These are phyloP conservation scores for Latheticus oryzae DNA, from an alignment of 2,888 invertebrate species.

Conservation along the genomic window DNA sequence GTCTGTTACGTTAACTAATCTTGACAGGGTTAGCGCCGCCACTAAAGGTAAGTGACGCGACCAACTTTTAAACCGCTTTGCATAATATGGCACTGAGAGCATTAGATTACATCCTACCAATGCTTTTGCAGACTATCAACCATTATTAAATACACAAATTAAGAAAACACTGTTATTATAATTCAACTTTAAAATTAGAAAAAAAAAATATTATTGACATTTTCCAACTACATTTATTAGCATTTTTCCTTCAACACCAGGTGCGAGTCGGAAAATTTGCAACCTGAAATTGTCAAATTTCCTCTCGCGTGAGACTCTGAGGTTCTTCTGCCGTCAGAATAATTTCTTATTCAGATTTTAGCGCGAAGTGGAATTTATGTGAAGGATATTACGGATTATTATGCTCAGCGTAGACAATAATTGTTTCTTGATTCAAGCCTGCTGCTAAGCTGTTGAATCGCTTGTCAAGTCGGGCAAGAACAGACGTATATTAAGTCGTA, in stretches of 20 bases:
- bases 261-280: no score
- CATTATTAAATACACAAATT: no score
- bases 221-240: no score
- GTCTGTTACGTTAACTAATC: constrained; percentile 64
- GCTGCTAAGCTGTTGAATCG: constrained; percentile 16
- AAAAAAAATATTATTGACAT: no score
- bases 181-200: no score
- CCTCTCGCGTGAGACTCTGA: no score
- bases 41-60: constrained; percentile 61
- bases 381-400: constrained; percentile 15
- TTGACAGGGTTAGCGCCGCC: constrained; percentile 64
- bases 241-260: no score
- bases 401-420: constrained; percentile 13
- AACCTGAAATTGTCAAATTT: no score
- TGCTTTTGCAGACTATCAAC: no score
- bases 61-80: constrained; percentile 8
- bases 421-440: constrained; percentile 15
- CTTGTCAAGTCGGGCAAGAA: constrained; percentile 13
- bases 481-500: constrained; percentile 20
- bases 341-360: constrained; percentile 2
- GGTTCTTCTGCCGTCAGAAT: no score
- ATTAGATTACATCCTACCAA: constrained; percentile 1
- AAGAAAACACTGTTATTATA: no score
- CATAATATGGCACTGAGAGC: constrained; percentile 8
- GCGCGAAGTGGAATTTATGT: constrained; percentile 8